phyloP scores from a whole-genome alignment of 2,113 vertebrate species.

The Tenebrosternarchus preto region DNA sequence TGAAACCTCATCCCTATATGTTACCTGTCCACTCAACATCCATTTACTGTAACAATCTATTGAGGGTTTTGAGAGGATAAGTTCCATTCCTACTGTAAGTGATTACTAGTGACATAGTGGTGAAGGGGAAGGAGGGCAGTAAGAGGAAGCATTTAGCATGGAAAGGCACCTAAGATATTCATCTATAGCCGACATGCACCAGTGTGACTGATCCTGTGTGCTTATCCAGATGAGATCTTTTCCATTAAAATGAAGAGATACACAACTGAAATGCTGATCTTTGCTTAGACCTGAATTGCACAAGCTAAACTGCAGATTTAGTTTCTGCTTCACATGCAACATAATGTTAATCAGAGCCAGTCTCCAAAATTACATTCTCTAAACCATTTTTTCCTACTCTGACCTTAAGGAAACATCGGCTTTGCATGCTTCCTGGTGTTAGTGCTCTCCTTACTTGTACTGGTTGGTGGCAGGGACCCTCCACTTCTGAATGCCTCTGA shows the following conservation, averaged over 20 bases:
- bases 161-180: too few relatives aligned
- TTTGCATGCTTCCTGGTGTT: not conserved
- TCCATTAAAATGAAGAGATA: not conserved
- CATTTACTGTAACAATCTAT: slow-evolving; percentile 7
- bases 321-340: too few relatives aligned
- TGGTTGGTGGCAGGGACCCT: slow-evolving; percentile 78
- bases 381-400: not conserved
- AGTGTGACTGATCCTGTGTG: not conserved
- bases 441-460: slow-evolving; percentile 75
- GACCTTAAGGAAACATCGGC: not conserved
- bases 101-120: not conserved
- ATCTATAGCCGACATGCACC: not conserved
- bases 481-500: slow-evolving; percentile 85
- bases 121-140: too few relatives aligned
- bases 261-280: not conserved
- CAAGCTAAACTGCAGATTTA: too few relatives aligned
- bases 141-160: too few relatives aligned
- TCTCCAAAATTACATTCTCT: not conserved
- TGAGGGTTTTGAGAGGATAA: not conserved
- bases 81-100: not conserved
- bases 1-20: not conserved
- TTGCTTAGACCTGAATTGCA: not conserved
- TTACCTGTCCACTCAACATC: not conserved
- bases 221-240: not conserved
- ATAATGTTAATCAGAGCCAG: too few relatives aligned